phyloP scores from a whole-genome alignment of 2,888 invertebrate genomes.

The Tricholauxania praeusta region DNA sequence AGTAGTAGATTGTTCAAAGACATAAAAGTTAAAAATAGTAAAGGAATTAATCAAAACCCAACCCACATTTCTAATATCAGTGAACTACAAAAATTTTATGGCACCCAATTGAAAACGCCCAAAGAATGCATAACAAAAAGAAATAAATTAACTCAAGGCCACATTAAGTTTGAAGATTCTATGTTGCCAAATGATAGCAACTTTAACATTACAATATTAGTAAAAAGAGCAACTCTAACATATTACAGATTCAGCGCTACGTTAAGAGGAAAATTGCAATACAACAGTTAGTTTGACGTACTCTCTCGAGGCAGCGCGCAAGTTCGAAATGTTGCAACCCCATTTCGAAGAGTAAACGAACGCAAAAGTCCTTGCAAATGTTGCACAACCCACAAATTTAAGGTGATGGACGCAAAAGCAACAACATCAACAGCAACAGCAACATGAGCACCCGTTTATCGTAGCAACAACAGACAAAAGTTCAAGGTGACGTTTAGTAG shows the following conservation, averaged over 20 bases:
- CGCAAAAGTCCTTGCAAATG: too few relatives aligned
- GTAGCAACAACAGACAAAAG: constrained; percentile 19
- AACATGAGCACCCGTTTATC: not conserved
- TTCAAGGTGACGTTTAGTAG: constrained; percentile 30
- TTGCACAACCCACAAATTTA: not conserved
- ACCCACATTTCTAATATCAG: too few relatives aligned
- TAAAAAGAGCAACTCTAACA: not conserved
- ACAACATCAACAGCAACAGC: not conserved
- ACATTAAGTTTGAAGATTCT: not conserved
- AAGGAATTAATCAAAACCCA: not conserved
- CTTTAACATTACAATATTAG: not conserved
- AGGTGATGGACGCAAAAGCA: constrained; percentile 24
- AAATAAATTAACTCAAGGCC: constrained; percentile 12
- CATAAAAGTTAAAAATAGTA: too few relatives aligned
- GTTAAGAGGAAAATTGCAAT: constrained; percentile 11
- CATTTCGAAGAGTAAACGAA: too few relatives aligned
- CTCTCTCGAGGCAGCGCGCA: too few relatives aligned
- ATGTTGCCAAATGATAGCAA: not conserved
- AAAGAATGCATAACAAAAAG: not conserved
- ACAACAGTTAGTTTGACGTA: too few relatives aligned
- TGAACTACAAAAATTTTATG: not conserved
- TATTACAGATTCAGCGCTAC: constrained; percentile 16
- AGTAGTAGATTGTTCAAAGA: too few relatives aligned
- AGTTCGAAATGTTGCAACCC: too few relatives aligned
- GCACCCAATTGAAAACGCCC: constrained; percentile 14